A percentile compares a stretch with the other conserved stretches of the same genome.
Conservation (phyloP, 2,888 invertebrate genomes). For the Morinoia aosen region DNA sequence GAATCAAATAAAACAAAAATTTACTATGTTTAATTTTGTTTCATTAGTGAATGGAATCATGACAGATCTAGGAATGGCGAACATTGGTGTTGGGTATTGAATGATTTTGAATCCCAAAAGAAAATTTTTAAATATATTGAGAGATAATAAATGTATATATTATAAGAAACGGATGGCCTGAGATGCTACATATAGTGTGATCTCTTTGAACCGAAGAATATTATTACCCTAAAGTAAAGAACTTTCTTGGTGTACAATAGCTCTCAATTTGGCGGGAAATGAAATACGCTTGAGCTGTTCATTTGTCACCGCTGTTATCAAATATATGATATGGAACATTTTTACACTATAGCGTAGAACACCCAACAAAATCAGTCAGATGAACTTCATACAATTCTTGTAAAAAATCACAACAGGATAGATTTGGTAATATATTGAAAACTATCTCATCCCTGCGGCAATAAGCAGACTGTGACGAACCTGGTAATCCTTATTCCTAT, state of each 20-base stretch:
- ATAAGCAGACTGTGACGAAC: no score
- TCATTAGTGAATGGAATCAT: not conserved
- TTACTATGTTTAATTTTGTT: not conserved
- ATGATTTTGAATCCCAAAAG: not conserved
- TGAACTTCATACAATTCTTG: no score
- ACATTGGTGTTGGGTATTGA: not conserved
- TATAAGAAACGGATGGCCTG: not conserved
- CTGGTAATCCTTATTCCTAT: no score
- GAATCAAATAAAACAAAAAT: not conserved
- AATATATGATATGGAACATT: not conserved
- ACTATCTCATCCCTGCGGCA: no score
- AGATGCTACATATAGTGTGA: not conserved
- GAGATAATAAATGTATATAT: not conserved
- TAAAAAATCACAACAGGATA: no score
- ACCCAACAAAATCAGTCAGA: no score
- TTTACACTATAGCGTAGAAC: no score
- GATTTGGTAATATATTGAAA: no score
- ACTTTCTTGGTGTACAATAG: not conserved
- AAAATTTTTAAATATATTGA: not conserved
- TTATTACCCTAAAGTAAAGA: not conserved
- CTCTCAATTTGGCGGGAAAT: conserved; percentile 31
- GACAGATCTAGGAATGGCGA: not conserved
- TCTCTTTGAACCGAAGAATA: not conserved
- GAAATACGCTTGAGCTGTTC: not conserved
- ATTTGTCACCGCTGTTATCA: not conserved